Evolutionary conservation across 2,113 vertebrate species (phyloP).

Genomic region (Rhinogobius similis): DNA sequence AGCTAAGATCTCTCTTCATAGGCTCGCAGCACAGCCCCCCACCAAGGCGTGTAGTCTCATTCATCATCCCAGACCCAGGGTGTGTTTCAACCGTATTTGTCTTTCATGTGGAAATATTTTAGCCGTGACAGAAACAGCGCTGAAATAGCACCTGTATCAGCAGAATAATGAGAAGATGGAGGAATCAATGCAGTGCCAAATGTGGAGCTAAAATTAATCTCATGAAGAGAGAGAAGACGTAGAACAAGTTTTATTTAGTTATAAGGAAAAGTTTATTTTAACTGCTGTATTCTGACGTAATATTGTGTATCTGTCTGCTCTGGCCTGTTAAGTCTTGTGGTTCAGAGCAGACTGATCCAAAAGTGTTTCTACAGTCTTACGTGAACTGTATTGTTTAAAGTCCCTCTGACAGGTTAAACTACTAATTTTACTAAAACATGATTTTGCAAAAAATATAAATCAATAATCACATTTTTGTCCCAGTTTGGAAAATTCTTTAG

Average conservation of each 20-base stretch:
- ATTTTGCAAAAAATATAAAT: no score
- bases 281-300: no score
- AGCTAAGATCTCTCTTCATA: constrained; percentile 35
- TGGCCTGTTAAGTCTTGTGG: no score
- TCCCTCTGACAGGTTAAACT: no score
- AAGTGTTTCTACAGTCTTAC: no score
- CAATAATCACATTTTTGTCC: no score
- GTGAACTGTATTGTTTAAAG: no score
- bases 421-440: no score
- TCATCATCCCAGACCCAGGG: constrained; percentile 42
- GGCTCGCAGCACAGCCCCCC: constrained; percentile 28
- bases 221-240: constrained; percentile 20
- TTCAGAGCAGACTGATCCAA: no score
- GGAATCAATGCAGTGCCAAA: constrained; percentile 38
- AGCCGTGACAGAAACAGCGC: constrained; percentile 46
- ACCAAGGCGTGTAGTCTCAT: constrained; percentile 26
- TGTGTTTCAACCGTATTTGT: constrained; percentile 53
- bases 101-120: constrained; percentile 60
- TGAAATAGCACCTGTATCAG: constrained; percentile 33
- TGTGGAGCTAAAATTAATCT: constrained; percentile 49
- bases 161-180: constrained; percentile 47
- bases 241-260: background rate
- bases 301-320: no score
- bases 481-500: no score
- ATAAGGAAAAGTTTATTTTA: background rate